Evolutionary conservation across 1,140 invertebrate species (phyloP).

Genomic region (Drosophila pandora): DNA sequence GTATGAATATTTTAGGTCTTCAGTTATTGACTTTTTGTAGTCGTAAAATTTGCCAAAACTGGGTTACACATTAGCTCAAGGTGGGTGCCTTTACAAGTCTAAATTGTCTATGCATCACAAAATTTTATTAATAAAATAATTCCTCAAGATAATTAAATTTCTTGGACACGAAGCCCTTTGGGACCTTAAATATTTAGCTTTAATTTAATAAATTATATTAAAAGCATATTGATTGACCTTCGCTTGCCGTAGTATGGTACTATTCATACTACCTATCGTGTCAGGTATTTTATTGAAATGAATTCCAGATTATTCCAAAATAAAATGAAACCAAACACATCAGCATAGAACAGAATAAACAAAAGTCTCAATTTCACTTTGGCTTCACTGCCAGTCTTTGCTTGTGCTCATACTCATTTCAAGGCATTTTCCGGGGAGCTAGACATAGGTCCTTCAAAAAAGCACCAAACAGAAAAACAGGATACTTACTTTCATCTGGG

Average conservation of each 20-base stretch:
- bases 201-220: constrained; percentile 22
- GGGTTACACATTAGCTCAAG: constrained; percentile 54
- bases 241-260: not conserved
- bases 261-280: constrained; percentile 11
- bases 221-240: not conserved
- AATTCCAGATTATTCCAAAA: constrained; percentile 16
- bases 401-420: not conserved
- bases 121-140: not conserved
- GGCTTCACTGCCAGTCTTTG: not conserved
- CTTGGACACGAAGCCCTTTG: not conserved
- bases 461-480: not conserved
- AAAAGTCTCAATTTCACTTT: constrained; percentile 30
- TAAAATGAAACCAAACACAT: constrained; percentile 24
- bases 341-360: constrained; percentile 35
- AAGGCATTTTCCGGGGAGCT: constrained; percentile 9
- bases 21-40: constrained; percentile 56
- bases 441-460: constrained; percentile 4
- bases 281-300: constrained; percentile 8
- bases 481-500: not conserved
- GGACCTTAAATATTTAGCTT: not conserved
- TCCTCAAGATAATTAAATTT: no score
- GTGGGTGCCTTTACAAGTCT: not conserved
- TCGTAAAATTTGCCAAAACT: constrained; percentile 60
- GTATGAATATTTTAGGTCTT: constrained; percentile 43
- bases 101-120: not conserved